These are phyloP conservation scores for Eledona agricola DNA, from an alignment of 2,888 invertebrate genomes.

Conservation along the genomic window DNA sequence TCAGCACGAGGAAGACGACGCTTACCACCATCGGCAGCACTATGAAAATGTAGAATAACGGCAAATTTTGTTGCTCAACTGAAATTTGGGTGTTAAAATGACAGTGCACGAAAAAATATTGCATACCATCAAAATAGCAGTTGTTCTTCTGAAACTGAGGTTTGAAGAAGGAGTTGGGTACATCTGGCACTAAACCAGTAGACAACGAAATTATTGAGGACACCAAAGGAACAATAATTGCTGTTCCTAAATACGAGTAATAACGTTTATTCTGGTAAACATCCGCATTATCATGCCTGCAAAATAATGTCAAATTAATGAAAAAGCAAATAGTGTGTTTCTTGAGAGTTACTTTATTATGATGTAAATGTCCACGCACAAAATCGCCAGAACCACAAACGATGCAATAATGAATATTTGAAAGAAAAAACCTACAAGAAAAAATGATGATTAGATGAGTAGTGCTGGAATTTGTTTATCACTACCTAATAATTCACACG, in stretches of 20 bases:
- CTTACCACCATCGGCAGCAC: conserved; percentile 42
- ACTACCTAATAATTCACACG: conserved; percentile 51
- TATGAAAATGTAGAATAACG: conserved; percentile 45
- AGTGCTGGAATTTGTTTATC: not conserved
- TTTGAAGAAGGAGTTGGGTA: conserved; percentile 51
- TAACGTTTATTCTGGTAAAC: conserved; percentile 5
- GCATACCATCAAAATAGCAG: conserved; percentile 54
- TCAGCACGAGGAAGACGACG: conserved; percentile 33
- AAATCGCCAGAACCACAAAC: conserved; percentile 52
- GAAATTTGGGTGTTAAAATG: conserved; percentile 22
- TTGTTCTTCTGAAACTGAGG: conserved; percentile 42
- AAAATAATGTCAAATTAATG: not conserved
- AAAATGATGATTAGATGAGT: too few relatives aligned
- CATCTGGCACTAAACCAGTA: conserved; percentile 46
- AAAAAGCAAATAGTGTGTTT: conserved; percentile 11
- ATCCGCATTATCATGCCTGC: not conserved
- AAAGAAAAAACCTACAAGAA: conserved; percentile 55
- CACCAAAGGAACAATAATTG: conserved; percentile 44
- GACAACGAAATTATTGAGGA: conserved; percentile 46
- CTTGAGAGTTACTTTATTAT: conserved; percentile 50
- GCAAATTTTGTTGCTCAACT: conserved; percentile 37
- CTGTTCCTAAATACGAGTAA: conserved; percentile 40
- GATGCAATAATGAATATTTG: conserved; percentile 53
- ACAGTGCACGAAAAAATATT: conserved; percentile 5
- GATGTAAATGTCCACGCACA: conserved; percentile 52